Evolutionary conservation across 1,140 invertebrate species (phyloP).

Genomic region (Drosophila athabasca): DNA sequence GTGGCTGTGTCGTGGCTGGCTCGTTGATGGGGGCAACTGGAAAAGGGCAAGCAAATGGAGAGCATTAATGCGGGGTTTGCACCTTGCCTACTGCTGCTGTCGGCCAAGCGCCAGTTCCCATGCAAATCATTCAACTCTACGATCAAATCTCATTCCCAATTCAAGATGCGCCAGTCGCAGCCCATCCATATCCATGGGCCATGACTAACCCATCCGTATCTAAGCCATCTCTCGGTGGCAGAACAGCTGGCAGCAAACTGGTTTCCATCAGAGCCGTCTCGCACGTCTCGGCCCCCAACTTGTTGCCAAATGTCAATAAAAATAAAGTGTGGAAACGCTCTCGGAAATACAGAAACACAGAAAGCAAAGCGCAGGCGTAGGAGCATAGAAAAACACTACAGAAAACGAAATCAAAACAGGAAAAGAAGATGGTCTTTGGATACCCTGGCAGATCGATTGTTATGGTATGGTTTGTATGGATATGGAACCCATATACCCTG

Average conservation of each 20-base stretch:
- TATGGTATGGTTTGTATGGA: too few species aligned
- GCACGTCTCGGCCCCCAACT: conserved; percentile 44
- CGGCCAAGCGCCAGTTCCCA: conserved; percentile 36
- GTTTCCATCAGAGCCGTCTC: conserved; percentile 42
- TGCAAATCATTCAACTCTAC: conserved; percentile 46
- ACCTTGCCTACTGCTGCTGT: conserved; percentile 42
- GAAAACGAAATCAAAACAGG: conserved; percentile 25
- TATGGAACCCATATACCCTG: too few species aligned
- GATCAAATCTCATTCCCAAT: conserved; percentile 32
- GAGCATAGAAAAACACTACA: conserved; percentile 42
- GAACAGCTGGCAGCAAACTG: conserved; percentile 71
- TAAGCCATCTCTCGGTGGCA: background rate
- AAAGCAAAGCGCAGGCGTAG: conserved; percentile 52
- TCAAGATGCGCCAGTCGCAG: conserved; percentile 60
- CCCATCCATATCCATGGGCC: background rate
- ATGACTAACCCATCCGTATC: conserved; percentile 59
- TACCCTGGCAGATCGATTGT: too few species aligned
- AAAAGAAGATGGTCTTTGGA: conserved; percentile 4
- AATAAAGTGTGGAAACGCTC: conserved; percentile 64
- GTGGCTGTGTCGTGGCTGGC: conserved; percentile 32
- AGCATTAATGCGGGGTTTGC: conserved; percentile 31
- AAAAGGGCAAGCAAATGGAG: conserved; percentile 43
- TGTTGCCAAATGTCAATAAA: conserved; percentile 78
- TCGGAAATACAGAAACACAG: conserved; percentile 37
- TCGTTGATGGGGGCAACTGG: conserved; percentile 80